Evolutionary conservation across 2,888 invertebrate genomes (phyloP), one percentile per base, ranked within the genome.

Genomic region (Clitarchus hookeri): DNA sequence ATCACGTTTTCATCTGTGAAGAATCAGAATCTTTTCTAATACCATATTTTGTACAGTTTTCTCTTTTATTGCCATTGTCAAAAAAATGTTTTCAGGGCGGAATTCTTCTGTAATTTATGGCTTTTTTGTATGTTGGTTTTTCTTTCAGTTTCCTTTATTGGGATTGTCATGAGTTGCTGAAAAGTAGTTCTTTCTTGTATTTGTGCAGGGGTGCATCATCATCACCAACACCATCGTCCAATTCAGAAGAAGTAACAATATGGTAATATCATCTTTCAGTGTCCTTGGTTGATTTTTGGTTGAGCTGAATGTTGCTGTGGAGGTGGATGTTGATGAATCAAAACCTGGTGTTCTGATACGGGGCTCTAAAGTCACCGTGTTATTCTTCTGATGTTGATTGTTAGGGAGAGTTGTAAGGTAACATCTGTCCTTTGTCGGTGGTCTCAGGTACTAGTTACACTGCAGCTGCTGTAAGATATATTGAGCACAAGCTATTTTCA

Each of bases 71-170:
- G 6, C 6, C 13, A 25, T 8, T 8, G 78, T 78, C 78, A 78
- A 26, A 78, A 78, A 78, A 16, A 8, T 78, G n/a, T 78, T 8
- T 78, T 78, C 9, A 11, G 23, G 13, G 6, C 13, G 78, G 26
- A 6, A 16, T 78, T 78, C 78, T 16, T 78, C 13, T 78, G 78
- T 78, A 78, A 78, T 78, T 78, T 78, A 78, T 78, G 78, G 78
- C n/a, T 78, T 78, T 78, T 48, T 78, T 78, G 26, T 25, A 78
- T 78, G 23, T 8, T 16, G 6, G 78, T 48, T 8, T 23, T 78
- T 78, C 13, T 78, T 65, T 19, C 65, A 12, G 8, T 78, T 78
- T 8, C 13, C 78, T 78, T 78, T 8, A 16, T 78, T 78, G 26
- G 78, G 6, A 26, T 78, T 78, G 23, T 6, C 78, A 78, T 78